Base-by-base conservation (phyloP, 2,797 vertebrate species). In the Bradypus variegatus region DNA sequence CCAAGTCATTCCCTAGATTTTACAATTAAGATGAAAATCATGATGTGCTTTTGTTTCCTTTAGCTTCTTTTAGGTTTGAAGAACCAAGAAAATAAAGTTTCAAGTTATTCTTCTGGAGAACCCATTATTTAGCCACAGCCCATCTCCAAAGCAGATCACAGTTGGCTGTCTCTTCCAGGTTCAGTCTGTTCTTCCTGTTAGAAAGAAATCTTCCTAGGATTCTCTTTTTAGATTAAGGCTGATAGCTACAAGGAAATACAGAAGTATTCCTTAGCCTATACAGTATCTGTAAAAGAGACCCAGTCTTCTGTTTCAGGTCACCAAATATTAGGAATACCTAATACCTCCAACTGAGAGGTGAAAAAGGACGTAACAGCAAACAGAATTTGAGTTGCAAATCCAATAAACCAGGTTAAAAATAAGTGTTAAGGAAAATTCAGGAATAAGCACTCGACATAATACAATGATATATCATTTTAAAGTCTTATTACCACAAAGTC, bases 391-490 rank as follows among this genome's bases (percentile, higher is more conserved):
- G 64, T 9, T 91, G 55, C 50, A 81, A 91, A 89, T 38, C 73
- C 86, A 92, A n/a, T 62, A 62, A 91, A 78, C 38, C 27, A 64
- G 60, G 25, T 69, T 77, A 83, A 89, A 86, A 87, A 90, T 36
- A 86, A 92, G 25, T 50, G 19, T 25, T 69, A 80, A 95, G 72
- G n/a, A 81, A 94, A 87, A 85, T 50, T 83, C 7, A 94, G 79
- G 21, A 90, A 13, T 80, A 92, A 91, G 29, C 36, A 79, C n/a
- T 36, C n/a, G 36, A 90, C 18, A 41, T 93, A 89, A 91, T 23
- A 83, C 7, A 78, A 67, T 1, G 1, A 65, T 76, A 33, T 89
- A 83, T 41, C 27, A 60, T 55, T 64, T 64, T 82, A 81, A 88
- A 75, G 41, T 5, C 18, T 90, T 80, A 53, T 27, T 69, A 84